Evolutionary conservation across 2,113 vertebrate genomes (phyloP).

Genomic region (Anoura caudifer): DNA sequence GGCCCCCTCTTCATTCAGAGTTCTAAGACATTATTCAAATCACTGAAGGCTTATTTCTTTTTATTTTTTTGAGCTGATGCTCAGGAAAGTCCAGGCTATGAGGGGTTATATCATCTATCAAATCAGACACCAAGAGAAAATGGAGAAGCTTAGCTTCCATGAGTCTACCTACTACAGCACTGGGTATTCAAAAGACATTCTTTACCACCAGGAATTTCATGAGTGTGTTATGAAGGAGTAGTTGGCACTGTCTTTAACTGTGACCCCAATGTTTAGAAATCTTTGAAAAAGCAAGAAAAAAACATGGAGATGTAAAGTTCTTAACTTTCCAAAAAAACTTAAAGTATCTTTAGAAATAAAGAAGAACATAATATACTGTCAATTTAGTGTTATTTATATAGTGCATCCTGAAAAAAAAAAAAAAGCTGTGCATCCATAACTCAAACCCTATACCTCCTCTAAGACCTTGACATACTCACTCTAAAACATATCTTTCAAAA

Average conservation of each 20-base stretch:
- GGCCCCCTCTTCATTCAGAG: background rate
- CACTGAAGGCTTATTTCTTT: background rate
- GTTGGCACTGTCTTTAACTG: background rate
- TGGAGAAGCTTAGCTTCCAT: background rate
- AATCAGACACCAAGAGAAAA: background rate
- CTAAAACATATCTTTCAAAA: constrained; percentile 5
- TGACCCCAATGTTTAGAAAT: background rate
- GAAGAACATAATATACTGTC: background rate
- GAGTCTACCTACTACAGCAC: background rate
- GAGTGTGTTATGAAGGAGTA: background rate
- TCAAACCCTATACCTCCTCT: background rate
- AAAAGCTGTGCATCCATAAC: background rate
- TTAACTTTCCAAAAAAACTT: background rate
- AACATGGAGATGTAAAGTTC: background rate
- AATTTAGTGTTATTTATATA: background rate
- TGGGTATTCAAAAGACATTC: background rate
- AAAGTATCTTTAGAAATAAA: background rate
- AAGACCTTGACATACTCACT: background rate
- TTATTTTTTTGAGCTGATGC: background rate
- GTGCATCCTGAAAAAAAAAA: background rate
- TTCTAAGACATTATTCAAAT: background rate
- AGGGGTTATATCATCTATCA: background rate
- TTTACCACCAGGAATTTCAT: constrained; percentile 8
- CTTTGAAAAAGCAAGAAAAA: background rate
- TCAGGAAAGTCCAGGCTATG: background rate